phyloP scores from a whole-genome alignment of 2,113 vertebrate genomes.

The Upupa epops region DNA sequence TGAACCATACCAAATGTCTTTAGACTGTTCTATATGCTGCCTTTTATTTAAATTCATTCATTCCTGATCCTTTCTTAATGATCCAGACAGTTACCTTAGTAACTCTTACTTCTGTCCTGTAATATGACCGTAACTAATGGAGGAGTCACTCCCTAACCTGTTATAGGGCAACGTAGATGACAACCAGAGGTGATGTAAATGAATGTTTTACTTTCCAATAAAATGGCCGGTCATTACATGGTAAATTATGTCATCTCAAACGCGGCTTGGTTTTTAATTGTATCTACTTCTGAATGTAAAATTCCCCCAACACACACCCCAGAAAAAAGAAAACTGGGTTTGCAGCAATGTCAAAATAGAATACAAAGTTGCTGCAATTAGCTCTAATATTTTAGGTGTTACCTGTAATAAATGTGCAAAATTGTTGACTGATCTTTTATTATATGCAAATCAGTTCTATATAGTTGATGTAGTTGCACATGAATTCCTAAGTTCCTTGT shows the following conservation, averaged over 20 bases:
- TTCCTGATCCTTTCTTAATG: not conserved
- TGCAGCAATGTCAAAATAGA: not conserved
- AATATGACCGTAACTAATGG: not conserved
- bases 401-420: not conserved
- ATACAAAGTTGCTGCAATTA: not conserved
- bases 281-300: not conserved
- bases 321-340: not conserved
- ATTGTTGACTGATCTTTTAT: not conserved
- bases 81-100: not conserved
- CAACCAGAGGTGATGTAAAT: not conserved
- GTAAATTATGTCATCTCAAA: not conserved
- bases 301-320: rapidly evolving
- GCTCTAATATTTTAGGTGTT: not conserved
- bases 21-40: not conserved
- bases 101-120: not conserved
- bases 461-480: not conserved
- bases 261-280: not conserved
- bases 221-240: not conserved
- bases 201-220: not conserved
- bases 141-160: not conserved
- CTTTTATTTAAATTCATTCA: not conserved
- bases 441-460: not conserved
- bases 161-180: not conserved
- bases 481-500: not conserved
- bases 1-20: not conserved